These are phyloP conservation scores for Gisinianus flammeolus DNA, from an alignment of 2,888 invertebrate species.

Conservation along the genomic window DNA sequence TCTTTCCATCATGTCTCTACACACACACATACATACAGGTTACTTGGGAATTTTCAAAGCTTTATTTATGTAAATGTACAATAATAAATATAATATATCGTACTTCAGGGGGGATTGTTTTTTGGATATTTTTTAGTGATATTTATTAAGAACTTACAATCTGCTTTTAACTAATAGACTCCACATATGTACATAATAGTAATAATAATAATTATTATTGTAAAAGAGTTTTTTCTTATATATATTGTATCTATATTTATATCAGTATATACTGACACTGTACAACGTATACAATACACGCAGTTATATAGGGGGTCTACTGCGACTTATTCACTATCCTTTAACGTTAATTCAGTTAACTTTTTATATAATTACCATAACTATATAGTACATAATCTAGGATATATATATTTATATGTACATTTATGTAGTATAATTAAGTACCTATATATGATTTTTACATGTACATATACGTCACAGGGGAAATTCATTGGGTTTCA, in stretches of 20 bases:
- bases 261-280: constrained; percentile 1
- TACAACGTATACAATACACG: constrained; percentile 26
- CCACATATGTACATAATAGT: neutral
- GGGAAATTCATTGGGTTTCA: constrained; percentile 8
- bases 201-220: neutral
- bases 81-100: no score
- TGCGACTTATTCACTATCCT: neutral
- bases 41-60: no score
- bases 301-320: neutral
- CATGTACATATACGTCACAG: constrained; percentile 9
- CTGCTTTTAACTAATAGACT: no score
- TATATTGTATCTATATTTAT: no score
- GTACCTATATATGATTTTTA: neutral
- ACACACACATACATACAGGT: no score
- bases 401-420: neutral
- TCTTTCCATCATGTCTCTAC: no score
- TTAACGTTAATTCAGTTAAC: neutral
- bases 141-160: no score
- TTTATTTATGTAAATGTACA: no score
- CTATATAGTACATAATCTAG: neutral
- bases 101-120: no score
- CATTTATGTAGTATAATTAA: neutral
- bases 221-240: neutral
- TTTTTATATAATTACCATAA: neutral
- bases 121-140: no score